phyloP scores from a whole-genome alignment of 1,140 invertebrate genomes.

The Leptestheria dahalacensis region DNA sequence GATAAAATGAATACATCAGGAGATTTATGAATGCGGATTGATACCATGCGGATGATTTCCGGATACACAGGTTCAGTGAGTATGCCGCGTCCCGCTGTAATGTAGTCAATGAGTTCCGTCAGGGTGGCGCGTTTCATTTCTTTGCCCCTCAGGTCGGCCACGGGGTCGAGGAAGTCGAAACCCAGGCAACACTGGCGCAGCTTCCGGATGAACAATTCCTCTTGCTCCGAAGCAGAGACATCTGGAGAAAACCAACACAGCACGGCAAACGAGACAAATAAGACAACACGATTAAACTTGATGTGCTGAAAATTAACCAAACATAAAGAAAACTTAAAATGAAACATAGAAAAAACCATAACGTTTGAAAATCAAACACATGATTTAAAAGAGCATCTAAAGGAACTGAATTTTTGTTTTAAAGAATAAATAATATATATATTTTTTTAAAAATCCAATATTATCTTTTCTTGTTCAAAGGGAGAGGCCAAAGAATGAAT shows the following conservation, averaged over 20 bases:
- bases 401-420: neutral
- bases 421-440: neutral
- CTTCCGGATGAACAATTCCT: conserved; percentile 94
- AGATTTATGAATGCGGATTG: conserved; percentile 12
- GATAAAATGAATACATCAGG: conserved; percentile 10
- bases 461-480: neutral
- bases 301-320: neutral
- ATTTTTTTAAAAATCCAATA: neutral
- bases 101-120: conserved; percentile 96
- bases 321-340: neutral
- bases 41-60: conserved; percentile 90
- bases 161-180: conserved; percentile 98
- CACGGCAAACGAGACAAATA: neutral
- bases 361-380: neutral
- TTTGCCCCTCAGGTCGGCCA: conserved; percentile 94
- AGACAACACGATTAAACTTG: too few relatives aligned
- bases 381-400: neutral
- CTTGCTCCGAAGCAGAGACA: conserved; percentile 82
- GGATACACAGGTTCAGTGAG: conserved; percentile 94
- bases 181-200: conserved; percentile 95
- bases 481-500: neutral
- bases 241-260: conserved; percentile 44
- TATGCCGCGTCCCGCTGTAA: conserved; percentile 81
- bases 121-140: conserved; percentile 95
- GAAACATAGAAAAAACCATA: neutral